Evolutionary conservation across 2,113 vertebrate species (phyloP).

Genomic region (Scomber scombrus): DNA sequence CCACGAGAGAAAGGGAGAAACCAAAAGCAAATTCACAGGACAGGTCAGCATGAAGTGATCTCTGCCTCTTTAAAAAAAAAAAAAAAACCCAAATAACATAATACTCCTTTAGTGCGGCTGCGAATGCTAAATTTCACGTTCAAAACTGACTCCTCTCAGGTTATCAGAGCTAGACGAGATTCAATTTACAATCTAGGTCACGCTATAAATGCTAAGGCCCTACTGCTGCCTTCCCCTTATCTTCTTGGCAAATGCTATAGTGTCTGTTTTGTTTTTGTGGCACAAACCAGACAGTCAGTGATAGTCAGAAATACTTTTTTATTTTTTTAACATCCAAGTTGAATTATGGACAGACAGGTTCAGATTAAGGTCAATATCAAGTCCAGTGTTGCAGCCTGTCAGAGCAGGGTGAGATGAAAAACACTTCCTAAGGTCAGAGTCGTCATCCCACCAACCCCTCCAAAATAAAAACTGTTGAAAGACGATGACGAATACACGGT

Average conservation of each 20-base stretch:
- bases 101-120: constrained; percentile 1
- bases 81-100: not conserved
- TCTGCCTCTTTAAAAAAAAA: not conserved
- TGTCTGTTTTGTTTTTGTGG: constrained; percentile 12
- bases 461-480: too few relatives aligned
- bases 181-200: constrained; percentile 66
- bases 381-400: not conserved
- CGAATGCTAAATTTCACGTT: constrained; percentile 30
- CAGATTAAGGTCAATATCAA: constrained; percentile 47
- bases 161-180: constrained; percentile 47
- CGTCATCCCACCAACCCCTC: too few relatives aligned
- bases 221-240: constrained; percentile 27
- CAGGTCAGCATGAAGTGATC: constrained; percentile 5
- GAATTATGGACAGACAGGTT: constrained; percentile 38
- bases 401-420: not conserved
- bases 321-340: constrained; percentile 1
- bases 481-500: too few relatives aligned
- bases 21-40: constrained; percentile 17
- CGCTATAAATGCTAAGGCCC: constrained; percentile 37
- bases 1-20: constrained; percentile 9
- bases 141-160: constrained; percentile 20
- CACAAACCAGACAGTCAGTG: not conserved
- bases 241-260: constrained; percentile 18
- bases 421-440: constrained; percentile 5
- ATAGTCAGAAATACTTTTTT: constrained; percentile 25